A percentile compares a stretch with the other conserved stretches of the same genome.
phyloP scores from a whole-genome alignment of 2,888 invertebrate genomes.

The Neoascia interrupta region DNA sequence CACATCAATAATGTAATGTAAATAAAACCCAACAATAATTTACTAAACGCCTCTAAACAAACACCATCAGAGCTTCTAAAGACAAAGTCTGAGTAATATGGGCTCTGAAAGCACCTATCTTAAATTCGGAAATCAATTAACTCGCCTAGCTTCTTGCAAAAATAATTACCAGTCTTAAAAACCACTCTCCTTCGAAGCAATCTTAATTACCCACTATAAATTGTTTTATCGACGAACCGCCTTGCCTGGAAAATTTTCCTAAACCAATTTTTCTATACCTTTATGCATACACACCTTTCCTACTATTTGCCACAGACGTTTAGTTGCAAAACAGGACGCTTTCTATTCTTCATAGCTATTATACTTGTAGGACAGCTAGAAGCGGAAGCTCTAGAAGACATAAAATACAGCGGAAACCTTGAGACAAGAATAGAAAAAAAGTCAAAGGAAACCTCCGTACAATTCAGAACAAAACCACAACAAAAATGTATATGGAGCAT shows the following conservation, averaged over 20 bases:
- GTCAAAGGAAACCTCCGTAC: constrained; percentile 28
- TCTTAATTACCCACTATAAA: constrained; percentile 56
- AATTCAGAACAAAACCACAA: constrained; percentile 59
- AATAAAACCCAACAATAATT: too few species aligned
- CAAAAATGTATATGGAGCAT: constrained; percentile 57
- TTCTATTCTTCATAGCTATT: constrained; percentile 41
- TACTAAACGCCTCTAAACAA: too few species aligned
- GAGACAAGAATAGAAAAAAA: constrained; percentile 40
- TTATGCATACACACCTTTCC: too few species aligned
- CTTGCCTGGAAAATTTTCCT: constrained; percentile 30
- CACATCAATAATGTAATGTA: too few species aligned
- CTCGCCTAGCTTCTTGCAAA: too few species aligned
- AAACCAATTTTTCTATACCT: constrained; percentile 39
- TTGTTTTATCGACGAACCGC: constrained; percentile 37
- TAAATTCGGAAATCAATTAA: too few species aligned
- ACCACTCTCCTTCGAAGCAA: constrained; percentile 31
- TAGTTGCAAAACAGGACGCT: constrained; percentile 21
- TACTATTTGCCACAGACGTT: background rate
- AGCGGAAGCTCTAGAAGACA: constrained; percentile 62
- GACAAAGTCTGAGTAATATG: too few species aligned
- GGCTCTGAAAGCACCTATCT: too few species aligned
- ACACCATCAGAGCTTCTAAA: too few species aligned
- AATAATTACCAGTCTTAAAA: constrained; percentile 28
- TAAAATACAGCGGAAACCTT: constrained; percentile 58
- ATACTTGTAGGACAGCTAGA: constrained; percentile 50